Conservation (phyloP, 2,113 vertebrate genomes). For the Zapus hudsonius region DNA sequence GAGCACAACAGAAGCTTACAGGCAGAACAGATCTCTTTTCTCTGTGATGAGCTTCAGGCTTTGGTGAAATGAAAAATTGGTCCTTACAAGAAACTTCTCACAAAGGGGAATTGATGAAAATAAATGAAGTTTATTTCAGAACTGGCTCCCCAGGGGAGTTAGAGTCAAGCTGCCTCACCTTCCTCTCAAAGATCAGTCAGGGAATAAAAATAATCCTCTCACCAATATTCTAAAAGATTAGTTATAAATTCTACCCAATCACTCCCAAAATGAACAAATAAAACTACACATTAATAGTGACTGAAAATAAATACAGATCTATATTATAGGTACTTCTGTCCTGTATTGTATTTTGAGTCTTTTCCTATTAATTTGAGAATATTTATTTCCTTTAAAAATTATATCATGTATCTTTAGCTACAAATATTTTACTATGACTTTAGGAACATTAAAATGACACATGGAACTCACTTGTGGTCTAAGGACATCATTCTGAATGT, state of each 20-base stretch:
- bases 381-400: not conserved
- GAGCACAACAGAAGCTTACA: not conserved
- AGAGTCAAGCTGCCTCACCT: not conserved
- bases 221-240: not conserved
- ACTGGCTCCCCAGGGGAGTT: not conserved
- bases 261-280: not conserved
- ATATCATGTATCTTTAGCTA: not conserved
- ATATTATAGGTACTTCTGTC: not conserved
- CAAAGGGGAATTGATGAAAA: not conserved
- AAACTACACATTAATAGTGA: not conserved
- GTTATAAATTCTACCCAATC: not conserved
- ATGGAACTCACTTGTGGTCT: not conserved
- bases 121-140: not conserved
- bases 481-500: not conserved
- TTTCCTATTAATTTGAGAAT: not conserved
- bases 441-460: not conserved
- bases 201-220: not conserved
- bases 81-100: not conserved
- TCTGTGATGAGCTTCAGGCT: not conserved
- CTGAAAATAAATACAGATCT: not conserved
- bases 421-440: not conserved
- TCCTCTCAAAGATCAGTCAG: not conserved
- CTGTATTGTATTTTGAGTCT: not conserved
- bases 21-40: too few species aligned
- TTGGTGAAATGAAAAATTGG: not conserved